Base-by-base conservation (phyloP, 1,140 invertebrate genomes). In the Drosophila repleta region DNA sequence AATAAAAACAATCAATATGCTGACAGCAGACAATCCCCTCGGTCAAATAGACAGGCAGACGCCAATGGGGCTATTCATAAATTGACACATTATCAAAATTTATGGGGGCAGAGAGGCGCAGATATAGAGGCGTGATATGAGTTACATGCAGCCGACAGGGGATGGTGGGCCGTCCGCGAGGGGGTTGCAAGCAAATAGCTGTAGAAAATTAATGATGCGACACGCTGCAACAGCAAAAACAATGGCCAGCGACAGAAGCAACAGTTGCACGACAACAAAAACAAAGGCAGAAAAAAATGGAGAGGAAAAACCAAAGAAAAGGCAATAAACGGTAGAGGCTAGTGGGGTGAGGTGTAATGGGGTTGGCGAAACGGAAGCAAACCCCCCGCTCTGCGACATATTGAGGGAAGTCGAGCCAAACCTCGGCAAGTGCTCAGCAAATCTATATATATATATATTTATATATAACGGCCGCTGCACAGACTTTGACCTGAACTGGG, bases 21-120 rank as follows among this genome's bases (percentile, higher is more conserved):
- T 87, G 82, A 87, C 83, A 87, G 82, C 74, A 58, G 71, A 62
- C 81, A 87, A 73, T 87, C 79, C 79, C 65, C 67, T 64, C 43
- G 66, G 63, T 53, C 52, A 63, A 72, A 75, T 51, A 43, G 78
- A 65, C 72, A 81, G 73, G 18, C 57, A 39, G 62, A 37, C 66
- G 48, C 63, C 69, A 52, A 66, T 58, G 37, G 66, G 49, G 64
- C 81, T 71, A 88, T 87, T 87, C 83, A 87, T 87, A 87, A 87
- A 87, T 87, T 87, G 83, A 87, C 83, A 87, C 82, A 87, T 87
- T 87, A 87, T 87, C 82, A 77, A 88, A 87, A 88, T 88, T 88
- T 88, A 87, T 87, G 74, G 66, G 29, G 53, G 37, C 77, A 43
- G n/a, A 43, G n/a, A 41, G 53, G 26, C 56, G 64, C 43, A 61